These are phyloP conservation scores for Procambarus virginalis DNA, from an alignment of 1,140 invertebrate genomes.

Conservation along the genomic window DNA sequence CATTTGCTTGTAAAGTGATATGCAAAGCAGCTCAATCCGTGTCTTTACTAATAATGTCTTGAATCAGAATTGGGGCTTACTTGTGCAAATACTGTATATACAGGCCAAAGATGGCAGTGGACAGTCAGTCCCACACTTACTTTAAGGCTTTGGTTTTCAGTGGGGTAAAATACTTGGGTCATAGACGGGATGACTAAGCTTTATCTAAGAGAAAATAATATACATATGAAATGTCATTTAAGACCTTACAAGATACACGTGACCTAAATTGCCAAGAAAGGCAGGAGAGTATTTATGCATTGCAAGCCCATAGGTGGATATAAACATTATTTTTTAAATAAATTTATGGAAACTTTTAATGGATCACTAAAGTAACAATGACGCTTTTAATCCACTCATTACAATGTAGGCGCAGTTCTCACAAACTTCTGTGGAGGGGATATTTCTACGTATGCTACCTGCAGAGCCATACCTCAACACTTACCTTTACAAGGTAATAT, in stretches of 20 bases:
- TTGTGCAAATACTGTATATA: not conserved
- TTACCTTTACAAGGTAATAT: not conserved
- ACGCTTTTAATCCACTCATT: not conserved
- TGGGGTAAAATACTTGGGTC: constrained; percentile 3
- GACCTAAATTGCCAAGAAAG: not conserved
- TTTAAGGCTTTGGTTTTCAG: constrained; percentile 18
- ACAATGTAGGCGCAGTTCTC: not conserved
- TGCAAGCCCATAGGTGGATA: not conserved
- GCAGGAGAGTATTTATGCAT: not conserved
- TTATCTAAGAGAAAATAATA: not conserved
- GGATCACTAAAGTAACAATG: not conserved
- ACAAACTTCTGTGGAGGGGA: not conserved
- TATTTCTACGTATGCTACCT: not conserved
- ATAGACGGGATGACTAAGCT: not conserved
- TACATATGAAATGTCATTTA: not conserved
- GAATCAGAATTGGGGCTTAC: not conserved
- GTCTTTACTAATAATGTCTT: not conserved
- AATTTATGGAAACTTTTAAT: not conserved
- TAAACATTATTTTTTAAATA: not conserved
- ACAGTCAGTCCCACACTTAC: constrained; percentile 8
- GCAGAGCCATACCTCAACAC: not conserved
- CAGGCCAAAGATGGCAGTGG: constrained; percentile 10
- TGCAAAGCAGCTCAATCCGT: not conserved
- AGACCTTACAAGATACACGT: not conserved
- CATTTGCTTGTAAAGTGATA: not conserved